A percentile compares a stretch with the other conserved stretches of the same genome.
Evolutionary conservation across 2,113 vertebrate genomes (phyloP).

Genomic region (Motacilla alba): DNA sequence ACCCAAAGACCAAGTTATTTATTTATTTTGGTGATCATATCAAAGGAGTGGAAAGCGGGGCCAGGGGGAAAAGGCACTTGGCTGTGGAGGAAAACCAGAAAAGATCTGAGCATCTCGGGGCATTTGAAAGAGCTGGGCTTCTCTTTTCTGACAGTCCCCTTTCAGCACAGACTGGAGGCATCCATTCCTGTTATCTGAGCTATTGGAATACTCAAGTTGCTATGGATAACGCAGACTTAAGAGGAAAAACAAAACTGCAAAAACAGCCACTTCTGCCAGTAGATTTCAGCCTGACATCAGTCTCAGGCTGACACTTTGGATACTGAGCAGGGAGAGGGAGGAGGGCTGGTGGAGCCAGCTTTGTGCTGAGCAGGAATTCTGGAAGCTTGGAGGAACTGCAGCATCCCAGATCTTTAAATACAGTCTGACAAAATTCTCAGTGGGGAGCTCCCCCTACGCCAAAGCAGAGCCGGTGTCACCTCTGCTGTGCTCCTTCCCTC

Average conservation of each 20-base stretch:
- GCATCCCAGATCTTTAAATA: neutral
- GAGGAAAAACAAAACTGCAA: neutral
- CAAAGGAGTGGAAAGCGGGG: neutral
- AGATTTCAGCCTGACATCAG: neutral
- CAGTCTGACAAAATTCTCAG: neutral
- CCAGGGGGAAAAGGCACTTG: neutral
- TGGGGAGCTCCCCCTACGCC: constrained; percentile 12
- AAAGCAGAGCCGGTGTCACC: neutral
- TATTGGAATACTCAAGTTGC: neutral
- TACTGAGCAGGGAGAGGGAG: neutral
- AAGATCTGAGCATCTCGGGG: neutral
- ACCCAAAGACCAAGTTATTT: neutral
- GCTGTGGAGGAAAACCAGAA: neutral
- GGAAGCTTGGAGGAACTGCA: constrained; percentile 4
- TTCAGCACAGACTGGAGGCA: neutral
- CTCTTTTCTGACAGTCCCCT: neutral
- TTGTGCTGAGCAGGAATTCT: constrained; percentile 17
- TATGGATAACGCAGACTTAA: neutral
- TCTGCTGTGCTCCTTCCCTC: neutral
- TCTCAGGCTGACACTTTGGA: constrained; percentile 8
- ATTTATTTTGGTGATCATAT: neutral
- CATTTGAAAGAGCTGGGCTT: neutral
- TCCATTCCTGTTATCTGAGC: neutral
- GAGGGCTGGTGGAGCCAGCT: neutral
- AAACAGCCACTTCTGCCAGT: neutral